Base-by-base conservation (phyloP, 2,888 invertebrate species). In the Heteromyza rotundicornis region DNA sequence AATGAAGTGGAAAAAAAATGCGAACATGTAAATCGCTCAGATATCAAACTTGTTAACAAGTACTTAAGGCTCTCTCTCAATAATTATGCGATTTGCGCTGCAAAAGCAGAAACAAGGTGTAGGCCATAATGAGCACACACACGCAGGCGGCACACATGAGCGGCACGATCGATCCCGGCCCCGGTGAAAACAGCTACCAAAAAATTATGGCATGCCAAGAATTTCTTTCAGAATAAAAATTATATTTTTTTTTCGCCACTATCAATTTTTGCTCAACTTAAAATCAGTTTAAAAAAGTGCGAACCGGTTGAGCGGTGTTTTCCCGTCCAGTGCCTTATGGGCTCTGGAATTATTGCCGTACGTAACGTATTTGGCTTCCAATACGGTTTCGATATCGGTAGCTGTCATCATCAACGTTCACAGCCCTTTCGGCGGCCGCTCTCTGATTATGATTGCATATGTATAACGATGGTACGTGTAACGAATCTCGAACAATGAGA, bases 11-110 rank as follows among this genome's bases (percentile, higher is more conserved):
- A n/a, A n/a, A n/a, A n/a, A n/a, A n/a, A 47, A 47, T 19, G 14
- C 2, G 17, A 78, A 74, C 79, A 79, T 79, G 79, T 79, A 79
- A 79, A 79, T 79, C 77, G 79, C 64, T 55, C 69, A 76, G 79
- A 79, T 79, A 79, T 79, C 74, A 73, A 75, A 79, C 79, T 79
- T 79, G 79, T 79, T 79, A 79, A 79, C 79, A 79, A 79, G 76
- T 79, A 79, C 79, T 79, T 79, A 79, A 79, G 79, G 79, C 74
- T 74, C 70, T 70, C 53, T 22, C 12, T 44, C 35, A 57, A 76
- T 75, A 75, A 75, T 75, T 75, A 75, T 73, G 74, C 57, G 64
- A 60, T 61, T 60, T 56, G 56, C 51, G 19, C 32, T 27, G 59
- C 59, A 51, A 32, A 23, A 16, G 66, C 66, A 59, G 63, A 62